phyloP scores from a whole-genome alignment of 2,797 vertebrate genomes.

The Trachurus trachurus region DNA sequence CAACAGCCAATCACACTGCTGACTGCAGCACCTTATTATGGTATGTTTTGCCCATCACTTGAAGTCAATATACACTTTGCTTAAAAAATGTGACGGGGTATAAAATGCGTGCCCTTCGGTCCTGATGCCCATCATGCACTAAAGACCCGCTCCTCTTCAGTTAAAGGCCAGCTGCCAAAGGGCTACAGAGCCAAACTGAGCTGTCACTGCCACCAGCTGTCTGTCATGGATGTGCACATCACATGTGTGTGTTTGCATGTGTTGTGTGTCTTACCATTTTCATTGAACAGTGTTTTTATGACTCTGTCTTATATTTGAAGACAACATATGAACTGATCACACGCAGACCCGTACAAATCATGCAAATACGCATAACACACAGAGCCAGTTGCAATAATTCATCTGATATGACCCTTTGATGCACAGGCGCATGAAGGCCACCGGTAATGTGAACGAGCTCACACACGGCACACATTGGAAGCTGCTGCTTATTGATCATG shows the following conservation, averaged over 20 bases:
- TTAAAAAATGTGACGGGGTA: not conserved
- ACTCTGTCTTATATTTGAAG: not conserved
- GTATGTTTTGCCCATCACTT: not conserved
- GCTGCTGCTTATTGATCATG: conserved; percentile 34
- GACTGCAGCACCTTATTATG: too few relatives aligned
- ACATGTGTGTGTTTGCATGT: not conserved
- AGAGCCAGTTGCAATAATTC: conserved; percentile 1
- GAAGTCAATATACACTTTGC: not conserved
- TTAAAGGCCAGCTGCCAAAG: conserved; percentile 33
- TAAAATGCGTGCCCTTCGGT: not conserved
- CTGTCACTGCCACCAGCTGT: conserved; percentile 35
- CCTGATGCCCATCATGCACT: conserved; percentile 6
- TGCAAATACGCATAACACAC: conserved; percentile 5
- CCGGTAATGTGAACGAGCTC: conserved; percentile 13
- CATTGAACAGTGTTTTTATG: not conserved
- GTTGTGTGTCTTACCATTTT: conserved; percentile 1
- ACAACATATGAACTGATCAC: not conserved
- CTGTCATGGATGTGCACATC: conserved; percentile 5
- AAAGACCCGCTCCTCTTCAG: conserved; percentile 20
- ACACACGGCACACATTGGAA: conserved; percentile 19
- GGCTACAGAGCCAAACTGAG: conserved; percentile 31
- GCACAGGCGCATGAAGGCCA: conserved; percentile 30
- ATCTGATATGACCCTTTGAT: conserved; percentile 28
- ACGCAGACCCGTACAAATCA: conserved; percentile 5
- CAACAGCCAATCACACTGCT: not conserved